Base-by-base conservation (phyloP, 2,797 vertebrate species). In the Hipposideros larvatus region DNA sequence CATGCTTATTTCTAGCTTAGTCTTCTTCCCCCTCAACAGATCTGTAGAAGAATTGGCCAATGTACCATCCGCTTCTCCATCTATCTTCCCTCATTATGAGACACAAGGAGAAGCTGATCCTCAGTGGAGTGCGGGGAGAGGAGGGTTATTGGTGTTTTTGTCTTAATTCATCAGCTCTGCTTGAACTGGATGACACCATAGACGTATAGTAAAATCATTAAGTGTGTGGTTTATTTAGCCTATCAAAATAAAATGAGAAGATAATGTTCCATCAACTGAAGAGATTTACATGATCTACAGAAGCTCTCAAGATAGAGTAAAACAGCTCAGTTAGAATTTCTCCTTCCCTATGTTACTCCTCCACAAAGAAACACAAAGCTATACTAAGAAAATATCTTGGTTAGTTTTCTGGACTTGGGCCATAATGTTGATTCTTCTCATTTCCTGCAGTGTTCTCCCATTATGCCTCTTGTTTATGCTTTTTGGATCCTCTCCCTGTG, bases 241-340 rank as follows among this genome's bases (percentile, higher is more conserved):
- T 75, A 90, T 87, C 46, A 71, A 79, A 94, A 93, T 57, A 41
- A 68, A 85, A n/a, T 22, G 34, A 46, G 95, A 85, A 83, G 41
- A 68, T 61, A 71, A 84, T 51, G 13, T n/a, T 71, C 53, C n/a
- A 55, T 90, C 65, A 48, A 43, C 75, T 93, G 19, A 48, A 73
- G 34, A 53, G 11, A 75, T 16, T 71, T 59, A 79, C 41, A 16
- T 65, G 43, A 55, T 26, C 59, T 85, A 83, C 18, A 31, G 65
- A 65, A 41, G 41, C 3, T 83, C 55, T 93, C 31, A 84, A 78
- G 31, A 95, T 13, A 74, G 1, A 68, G 41, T 70, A 82, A 88
- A 61, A 82, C 0, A 79, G 31, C 34, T 89, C 41, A 87, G 46
- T 79, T 75, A 75, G 10, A 46, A 55, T 61, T 94, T 88, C 51